Evolutionary conservation across 2,113 vertebrate genomes (phyloP), one percentile per base, ranked within the genome.

Genomic region (Tautogolabrus adspersus): DNA sequence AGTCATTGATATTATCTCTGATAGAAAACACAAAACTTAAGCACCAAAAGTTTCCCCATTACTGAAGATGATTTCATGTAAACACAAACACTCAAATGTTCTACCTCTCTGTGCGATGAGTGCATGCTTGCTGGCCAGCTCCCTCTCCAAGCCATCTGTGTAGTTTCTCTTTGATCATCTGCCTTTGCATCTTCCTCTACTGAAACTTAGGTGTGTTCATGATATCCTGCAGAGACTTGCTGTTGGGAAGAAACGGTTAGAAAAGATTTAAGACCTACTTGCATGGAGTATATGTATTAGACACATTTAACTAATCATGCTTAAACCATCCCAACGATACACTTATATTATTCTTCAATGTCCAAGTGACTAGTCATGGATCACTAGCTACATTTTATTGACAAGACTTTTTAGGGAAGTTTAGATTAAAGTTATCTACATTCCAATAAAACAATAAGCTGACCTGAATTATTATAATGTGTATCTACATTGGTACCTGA

Each of bases 201-300:
- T 97, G 96, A 62, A 97, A 97, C 67, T 96, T 96, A 0, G 97
- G 97, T 0, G 96, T 97, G 85, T 96, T 97, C 91, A 98, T 93
- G 63, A 98, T 91, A 5, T 97, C 95, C 18, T 95, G 95, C 90
- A 98, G 91, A 26, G 97, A 97, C 0, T 96, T 97, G 5, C 84
- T 89, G 0, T 92, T 95, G 84, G 61, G 58, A 21, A 22, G 79
- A 87, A 46, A 23, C 10, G 3, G 19, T 16, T 16, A 49, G 16
- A 16, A 49, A 6, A 49, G 16, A 49, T 3, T 16, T 0, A 54
- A n/a, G 16, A 19, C 3, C 16, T 0, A 49, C 16, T 49, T 18
- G 15, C 1, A 7, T 18, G 6, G 3, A 19, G 3, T 6, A 34
- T 3, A 34, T 34, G 30, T 34, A 6, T 34, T 34, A 5, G 3